Evolutionary conservation across 2,113 vertebrate genomes (phyloP).

Genomic region (Ptychochromis oligacanthus): DNA sequence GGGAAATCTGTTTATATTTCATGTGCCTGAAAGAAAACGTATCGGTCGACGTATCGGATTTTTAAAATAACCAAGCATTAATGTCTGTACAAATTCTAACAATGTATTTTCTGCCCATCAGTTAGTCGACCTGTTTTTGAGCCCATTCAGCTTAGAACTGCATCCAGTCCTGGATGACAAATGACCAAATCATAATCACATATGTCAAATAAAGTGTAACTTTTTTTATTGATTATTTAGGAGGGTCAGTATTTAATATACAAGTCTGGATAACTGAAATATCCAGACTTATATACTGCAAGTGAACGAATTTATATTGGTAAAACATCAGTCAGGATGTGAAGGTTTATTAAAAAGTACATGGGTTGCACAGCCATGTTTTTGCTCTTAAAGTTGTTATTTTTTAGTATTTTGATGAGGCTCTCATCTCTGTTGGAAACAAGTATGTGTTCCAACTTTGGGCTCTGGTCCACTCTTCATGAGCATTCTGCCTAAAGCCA

Average conservation of each 20-base stretch:
- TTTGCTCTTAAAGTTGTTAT: too few relatives aligned
- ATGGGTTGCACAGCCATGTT: not conserved
- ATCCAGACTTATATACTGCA: too few relatives aligned
- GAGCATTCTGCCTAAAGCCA: conserved; percentile 47
- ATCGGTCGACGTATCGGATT: not conserved
- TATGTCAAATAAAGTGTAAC: not conserved
- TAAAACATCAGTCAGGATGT: not conserved
- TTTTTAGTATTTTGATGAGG: not conserved
- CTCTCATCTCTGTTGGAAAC: not conserved
- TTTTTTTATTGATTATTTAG: not conserved
- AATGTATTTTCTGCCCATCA: not conserved
- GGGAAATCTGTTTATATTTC: not conserved
- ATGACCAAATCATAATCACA: not conserved
- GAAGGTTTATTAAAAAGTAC: not conserved
- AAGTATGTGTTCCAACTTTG: not conserved
- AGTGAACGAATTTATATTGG: not conserved
- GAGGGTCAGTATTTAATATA: not conserved
- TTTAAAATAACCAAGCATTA: not conserved
- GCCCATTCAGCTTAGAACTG: not conserved
- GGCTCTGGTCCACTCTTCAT: conserved; percentile 3
- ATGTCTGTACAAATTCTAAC: not conserved
- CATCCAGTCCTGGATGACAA: not conserved
- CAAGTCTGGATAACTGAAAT: not conserved
- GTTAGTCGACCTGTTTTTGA: not conserved
- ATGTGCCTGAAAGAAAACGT: not conserved